These are phyloP conservation scores for Ichneumoninae sp. DNA, from an alignment of 2,888 invertebrate species.

Conservation along the genomic window DNA sequence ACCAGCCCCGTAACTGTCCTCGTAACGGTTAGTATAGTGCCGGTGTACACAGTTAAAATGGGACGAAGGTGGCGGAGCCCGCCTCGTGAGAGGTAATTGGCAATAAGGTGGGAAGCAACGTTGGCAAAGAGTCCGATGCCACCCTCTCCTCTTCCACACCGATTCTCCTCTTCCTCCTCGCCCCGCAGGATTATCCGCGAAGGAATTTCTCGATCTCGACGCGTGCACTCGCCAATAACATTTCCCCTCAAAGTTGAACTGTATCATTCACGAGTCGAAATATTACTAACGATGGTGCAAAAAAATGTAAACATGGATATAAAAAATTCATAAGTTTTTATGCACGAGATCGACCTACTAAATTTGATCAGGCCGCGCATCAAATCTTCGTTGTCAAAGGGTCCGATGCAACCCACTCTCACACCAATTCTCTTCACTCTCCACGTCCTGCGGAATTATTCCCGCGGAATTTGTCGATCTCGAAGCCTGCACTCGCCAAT, in stretches of 20 bases:
- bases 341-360: no score
- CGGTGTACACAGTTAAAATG: constrained; percentile 31
- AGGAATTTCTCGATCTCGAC: constrained; percentile 35
- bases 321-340: no score
- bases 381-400: no score
- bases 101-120: constrained; percentile 66
- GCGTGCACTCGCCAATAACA: constrained; percentile 31
- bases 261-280: neutral
- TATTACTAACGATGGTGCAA: neutral
- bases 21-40: constrained; percentile 68
- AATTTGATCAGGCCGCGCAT: no score
- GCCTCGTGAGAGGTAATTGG: constrained; percentile 65
- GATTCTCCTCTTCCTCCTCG: constrained; percentile 15
- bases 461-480: no score
- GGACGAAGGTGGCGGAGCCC: constrained; percentile 27
- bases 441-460: no score
- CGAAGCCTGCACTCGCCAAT: no score
- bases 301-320: neutral
- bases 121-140: constrained; percentile 41
- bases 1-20: constrained; percentile 67
- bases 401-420: no score
- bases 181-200: constrained; percentile 29
- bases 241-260: constrained; percentile 6
- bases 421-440: no score
- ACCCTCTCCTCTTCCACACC: constrained; percentile 22